phyloP scores from a whole-genome alignment of 2,797 vertebrate genomes.

The Enteromius mattozi region DNA sequence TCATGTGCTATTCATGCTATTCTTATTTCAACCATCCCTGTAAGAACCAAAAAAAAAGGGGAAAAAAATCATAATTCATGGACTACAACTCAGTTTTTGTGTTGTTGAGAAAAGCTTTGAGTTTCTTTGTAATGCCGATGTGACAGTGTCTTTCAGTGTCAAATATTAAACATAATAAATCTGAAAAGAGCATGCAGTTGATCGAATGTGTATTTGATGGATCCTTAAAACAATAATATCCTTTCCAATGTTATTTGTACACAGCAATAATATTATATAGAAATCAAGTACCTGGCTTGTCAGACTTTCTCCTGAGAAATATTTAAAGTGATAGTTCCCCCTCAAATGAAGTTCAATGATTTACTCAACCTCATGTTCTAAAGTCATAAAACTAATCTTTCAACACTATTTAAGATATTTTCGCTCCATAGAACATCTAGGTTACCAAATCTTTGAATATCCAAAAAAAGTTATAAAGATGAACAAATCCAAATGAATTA shows the following conservation, averaged over 20 bases:
- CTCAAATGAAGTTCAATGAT: background rate
- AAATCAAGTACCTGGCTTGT: background rate
- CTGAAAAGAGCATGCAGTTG: conserved; percentile 30
- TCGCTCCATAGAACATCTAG: background rate
- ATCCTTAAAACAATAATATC: background rate
- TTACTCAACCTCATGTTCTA: background rate
- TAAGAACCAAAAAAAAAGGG: conserved; percentile 7
- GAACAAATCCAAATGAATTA: background rate
- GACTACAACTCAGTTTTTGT: conserved; percentile 31
- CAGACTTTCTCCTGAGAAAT: background rate
- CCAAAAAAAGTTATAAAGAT: background rate
- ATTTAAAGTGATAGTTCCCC: background rate
- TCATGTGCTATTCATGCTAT: background rate
- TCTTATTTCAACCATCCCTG: background rate
- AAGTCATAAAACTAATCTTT: background rate
- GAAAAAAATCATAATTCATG: background rate
- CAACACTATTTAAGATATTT: background rate
- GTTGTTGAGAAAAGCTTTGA: conserved; percentile 60
- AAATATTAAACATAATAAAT: conserved; percentile 64
- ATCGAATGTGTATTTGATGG: conserved; percentile 12
- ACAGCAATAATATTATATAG: background rate
- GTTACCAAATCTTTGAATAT: background rate
- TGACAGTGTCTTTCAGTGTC: conserved; percentile 62
- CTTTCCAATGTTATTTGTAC: background rate
- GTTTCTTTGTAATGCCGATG: conserved; percentile 66